These are phyloP conservation scores for Drosophila sucinea DNA, from an alignment of 1,140 invertebrate genomes.

Conservation along the genomic window DNA sequence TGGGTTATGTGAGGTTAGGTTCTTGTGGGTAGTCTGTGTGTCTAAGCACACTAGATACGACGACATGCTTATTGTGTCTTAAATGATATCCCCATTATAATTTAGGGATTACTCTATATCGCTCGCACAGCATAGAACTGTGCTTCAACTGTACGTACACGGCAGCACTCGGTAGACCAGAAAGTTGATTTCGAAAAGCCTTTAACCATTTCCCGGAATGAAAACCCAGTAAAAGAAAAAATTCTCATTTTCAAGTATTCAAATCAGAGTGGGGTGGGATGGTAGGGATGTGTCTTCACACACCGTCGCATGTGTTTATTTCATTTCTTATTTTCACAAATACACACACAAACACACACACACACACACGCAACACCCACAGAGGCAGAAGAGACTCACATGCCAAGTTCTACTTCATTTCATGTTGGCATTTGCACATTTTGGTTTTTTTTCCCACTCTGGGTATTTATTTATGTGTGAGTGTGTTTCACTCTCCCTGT, in stretches of 20 bases:
- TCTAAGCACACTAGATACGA: background rate
- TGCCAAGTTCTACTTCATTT: slow-evolving; percentile 65
- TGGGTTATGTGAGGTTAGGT: background rate
- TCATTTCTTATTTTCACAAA: slow-evolving; percentile 61
- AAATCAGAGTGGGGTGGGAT: background rate
- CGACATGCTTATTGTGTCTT: slow-evolving; percentile 24
- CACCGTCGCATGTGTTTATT: slow-evolving; percentile 68
- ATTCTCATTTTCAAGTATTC: slow-evolving; percentile 25
- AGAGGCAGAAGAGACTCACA: slow-evolving; percentile 30
- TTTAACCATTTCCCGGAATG: slow-evolving; percentile 12
- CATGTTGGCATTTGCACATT: slow-evolving; percentile 68
- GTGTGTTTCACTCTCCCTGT: background rate
- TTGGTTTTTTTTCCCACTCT: slow-evolving; percentile 26
- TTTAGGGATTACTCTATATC: slow-evolving; percentile 38
- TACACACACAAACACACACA: slow-evolving; percentile 5
- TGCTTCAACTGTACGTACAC: background rate
- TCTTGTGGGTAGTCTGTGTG: background rate
- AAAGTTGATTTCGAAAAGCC: slow-evolving; percentile 8
- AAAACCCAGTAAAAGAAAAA: background rate
- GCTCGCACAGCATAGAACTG: background rate
- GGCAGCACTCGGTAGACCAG: background rate
- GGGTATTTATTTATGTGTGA: slow-evolving; percentile 8
- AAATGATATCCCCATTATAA: slow-evolving; percentile 56
- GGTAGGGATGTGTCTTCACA: slow-evolving; percentile 16
- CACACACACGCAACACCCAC: background rate